Base-by-base conservation (phyloP, 2,113 vertebrate genomes). In the Eubucco bourcierii region DNA sequence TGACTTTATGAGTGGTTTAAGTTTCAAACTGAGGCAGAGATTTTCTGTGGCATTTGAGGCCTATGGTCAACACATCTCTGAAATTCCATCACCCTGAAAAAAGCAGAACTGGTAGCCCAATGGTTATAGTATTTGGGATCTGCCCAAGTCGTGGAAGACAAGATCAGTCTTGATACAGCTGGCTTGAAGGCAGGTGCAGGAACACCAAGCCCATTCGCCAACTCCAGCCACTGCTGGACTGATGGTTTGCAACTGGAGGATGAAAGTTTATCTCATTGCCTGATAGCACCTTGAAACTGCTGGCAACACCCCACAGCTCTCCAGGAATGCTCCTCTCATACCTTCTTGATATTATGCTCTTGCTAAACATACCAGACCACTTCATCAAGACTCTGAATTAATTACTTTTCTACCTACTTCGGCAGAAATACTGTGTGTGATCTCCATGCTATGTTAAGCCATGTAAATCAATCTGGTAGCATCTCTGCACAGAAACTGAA, bases 111-210 rank as follows among this genome's bases (percentile, higher is more conserved):
- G 14, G 37, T 1, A 73, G 19, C 18, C 25, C 72, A 28, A 24
- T 2, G 11, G 9, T 52, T 16, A 23, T 14, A 37, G 5, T 9
- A 29, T 55, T 34, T 7, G 10, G 25, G 63, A 28, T 84, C 34
- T 63, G 52, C 17, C 47, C 47, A 44, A 4, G 33, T 23, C 55
- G 34, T 27, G 71, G 44, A 64, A 63, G 31, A 52, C 17, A 77
- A 25, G 28, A 13, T n/a, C 16, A 8, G 1, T 15, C 25, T 50
- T 2, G 19, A n/a, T 3, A 10, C 0, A 63, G 58, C 52, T 66
- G 31, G 21, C 29, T 24, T 82, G 72, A 23, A 27, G 37, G 14
- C 7, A 56, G 53, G 9, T 4, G 7, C 0, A 0, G 29, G 29
- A 24, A 68, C 28, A 24, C 20, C 31, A 13, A 61, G 16, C 21